phyloP scores from a whole-genome alignment of 2,888 invertebrate species.

The Cylloceria caligata region DNA sequence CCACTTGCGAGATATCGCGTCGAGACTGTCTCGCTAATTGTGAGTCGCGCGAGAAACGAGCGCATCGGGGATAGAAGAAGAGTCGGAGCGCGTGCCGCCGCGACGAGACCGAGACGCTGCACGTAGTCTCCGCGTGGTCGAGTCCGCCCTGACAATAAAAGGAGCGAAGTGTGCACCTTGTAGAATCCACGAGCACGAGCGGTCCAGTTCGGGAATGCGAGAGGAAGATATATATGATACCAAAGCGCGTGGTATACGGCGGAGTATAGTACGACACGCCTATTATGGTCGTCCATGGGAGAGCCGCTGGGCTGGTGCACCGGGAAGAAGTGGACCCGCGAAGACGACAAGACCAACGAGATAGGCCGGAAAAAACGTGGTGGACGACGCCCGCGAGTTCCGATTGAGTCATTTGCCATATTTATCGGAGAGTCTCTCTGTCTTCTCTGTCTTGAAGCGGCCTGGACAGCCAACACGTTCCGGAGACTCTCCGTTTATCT shows the following conservation, averaged over 20 bases:
- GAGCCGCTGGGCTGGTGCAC: neutral
- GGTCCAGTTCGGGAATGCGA: conserved; percentile 77
- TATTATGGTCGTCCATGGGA: conserved; percentile 23
- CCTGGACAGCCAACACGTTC: conserved; percentile 46
- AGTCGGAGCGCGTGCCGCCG: conserved; percentile 63
- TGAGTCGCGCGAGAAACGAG: conserved; percentile 17
- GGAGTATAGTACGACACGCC: neutral
- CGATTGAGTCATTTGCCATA: conserved; percentile 74
- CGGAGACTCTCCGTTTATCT: neutral
- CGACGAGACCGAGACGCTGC: neutral
- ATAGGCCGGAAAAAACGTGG: conserved; percentile 22
- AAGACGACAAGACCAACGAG: conserved; percentile 22
- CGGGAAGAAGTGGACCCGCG: conserved; percentile 7
- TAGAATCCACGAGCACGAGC: conserved; percentile 70
- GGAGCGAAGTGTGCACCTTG: conserved; percentile 70
- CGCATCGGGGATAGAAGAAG: conserved; percentile 55
- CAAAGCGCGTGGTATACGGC: too few relatives aligned
- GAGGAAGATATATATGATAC: conserved; percentile 4
- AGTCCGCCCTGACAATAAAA: conserved; percentile 69
- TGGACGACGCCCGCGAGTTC: conserved; percentile 57
- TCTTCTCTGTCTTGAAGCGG: conserved; percentile 9
- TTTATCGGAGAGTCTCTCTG: conserved; percentile 40
- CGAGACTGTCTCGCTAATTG: conserved; percentile 29
- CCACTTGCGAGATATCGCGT: conserved; percentile 38
- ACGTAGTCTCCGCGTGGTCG: conserved; percentile 50